Evolutionary conservation across 2,113 vertebrate species (phyloP).

Genomic region (Takifugu bimaculatus): DNA sequence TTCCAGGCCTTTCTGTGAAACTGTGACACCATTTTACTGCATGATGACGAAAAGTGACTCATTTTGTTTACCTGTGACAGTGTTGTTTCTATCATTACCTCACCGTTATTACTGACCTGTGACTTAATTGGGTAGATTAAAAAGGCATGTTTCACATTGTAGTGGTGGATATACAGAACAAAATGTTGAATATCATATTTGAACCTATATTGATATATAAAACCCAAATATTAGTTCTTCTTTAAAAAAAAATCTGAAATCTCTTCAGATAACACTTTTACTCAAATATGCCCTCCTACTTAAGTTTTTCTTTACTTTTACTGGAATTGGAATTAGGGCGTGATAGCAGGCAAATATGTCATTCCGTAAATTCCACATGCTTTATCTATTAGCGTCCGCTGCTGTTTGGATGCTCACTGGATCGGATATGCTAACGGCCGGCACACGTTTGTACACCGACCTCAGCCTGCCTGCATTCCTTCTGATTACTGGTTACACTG

Average conservation of each 20-base stretch:
- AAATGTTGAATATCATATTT: no score
- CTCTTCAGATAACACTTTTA: no score
- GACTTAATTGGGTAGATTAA: no score
- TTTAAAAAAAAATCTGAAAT: no score
- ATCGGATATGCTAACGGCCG: constrained; percentile 2
- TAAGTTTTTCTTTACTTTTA: neutral
- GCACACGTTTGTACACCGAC: constrained; percentile 6
- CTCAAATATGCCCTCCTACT: no score
- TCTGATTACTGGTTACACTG: constrained; percentile 45
- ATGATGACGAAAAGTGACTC: neutral
- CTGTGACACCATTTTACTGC: constrained; percentile 3
- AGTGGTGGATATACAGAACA: no score
- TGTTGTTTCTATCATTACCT: neutral
- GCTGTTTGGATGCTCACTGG: constrained; percentile 5
- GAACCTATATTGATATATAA: no score
- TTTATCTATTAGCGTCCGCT: constrained; percentile 9
- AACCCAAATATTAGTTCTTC: neutral
- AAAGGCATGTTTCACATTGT: no score
- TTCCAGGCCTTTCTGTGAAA: constrained; percentile 13
- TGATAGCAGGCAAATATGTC: neutral
- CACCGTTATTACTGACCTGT: no score
- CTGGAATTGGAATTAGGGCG: neutral
- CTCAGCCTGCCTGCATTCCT: constrained; percentile 50
- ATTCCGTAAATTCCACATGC: constrained; percentile 29
- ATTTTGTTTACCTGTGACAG: neutral